Evolutionary conservation across 2,797 vertebrate genomes (phyloP).

Genomic region (Trachurus trachurus): DNA sequence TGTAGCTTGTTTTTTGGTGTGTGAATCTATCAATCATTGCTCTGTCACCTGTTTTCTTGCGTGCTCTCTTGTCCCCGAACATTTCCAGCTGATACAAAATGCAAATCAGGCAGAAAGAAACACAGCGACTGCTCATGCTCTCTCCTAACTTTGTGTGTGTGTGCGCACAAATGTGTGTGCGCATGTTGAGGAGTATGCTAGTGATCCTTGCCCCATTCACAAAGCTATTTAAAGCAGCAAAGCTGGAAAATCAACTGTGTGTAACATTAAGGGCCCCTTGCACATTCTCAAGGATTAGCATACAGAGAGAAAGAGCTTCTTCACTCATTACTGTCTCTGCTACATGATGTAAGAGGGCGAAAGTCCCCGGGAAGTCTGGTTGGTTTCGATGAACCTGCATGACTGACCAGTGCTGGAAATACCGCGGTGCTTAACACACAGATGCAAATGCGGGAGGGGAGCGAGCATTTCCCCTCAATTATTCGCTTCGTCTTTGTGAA

Average conservation of each 20-base stretch:
- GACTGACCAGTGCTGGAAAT: conserved; percentile 55
- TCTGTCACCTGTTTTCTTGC: conserved; percentile 27
- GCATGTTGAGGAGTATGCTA: conserved; percentile 25
- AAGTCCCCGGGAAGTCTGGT: conserved; percentile 58
- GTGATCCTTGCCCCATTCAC: conserved; percentile 38
- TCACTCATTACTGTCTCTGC: conserved; percentile 58
- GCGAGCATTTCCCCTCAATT: conserved; percentile 29
- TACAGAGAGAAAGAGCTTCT: conserved; percentile 58
- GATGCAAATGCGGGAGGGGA: conserved; percentile 51
- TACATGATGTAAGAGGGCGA: conserved; percentile 66
- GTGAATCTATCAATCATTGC: conserved; percentile 21
- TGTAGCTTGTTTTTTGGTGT: conserved; percentile 7
- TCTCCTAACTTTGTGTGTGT: conserved; percentile 2
- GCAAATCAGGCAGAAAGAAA: conserved; percentile 5
- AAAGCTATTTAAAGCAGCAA: conserved; percentile 68
- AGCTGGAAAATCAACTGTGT: conserved; percentile 79
- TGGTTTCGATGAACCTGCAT: conserved; percentile 55
- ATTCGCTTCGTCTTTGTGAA: conserved; percentile 55
- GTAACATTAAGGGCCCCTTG: conserved; percentile 51
- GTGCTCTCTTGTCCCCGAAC: not conserved
- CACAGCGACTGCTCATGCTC: not conserved
- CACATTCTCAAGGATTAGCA: conserved; percentile 73
- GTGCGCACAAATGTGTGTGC: conserved; percentile 2
- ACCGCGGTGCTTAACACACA: conserved; percentile 33
- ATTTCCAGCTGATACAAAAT: conserved; percentile 12